These are phyloP conservation scores for Sandelia bainsii DNA, from an alignment of 2,797 vertebrate genomes.

Conservation along the genomic window DNA sequence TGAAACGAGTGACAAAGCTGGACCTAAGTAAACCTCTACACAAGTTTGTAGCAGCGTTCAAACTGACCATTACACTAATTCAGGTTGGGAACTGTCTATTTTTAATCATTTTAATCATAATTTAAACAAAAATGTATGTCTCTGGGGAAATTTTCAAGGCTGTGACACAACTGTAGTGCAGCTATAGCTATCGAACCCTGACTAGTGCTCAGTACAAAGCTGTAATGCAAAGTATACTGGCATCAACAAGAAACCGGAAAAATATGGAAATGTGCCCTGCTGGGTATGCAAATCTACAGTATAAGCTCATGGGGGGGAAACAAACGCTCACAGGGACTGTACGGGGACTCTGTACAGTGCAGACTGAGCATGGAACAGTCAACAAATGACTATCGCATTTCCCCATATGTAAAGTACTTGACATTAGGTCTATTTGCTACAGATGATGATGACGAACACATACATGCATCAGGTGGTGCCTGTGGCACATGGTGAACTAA, in stretches of 20 bases:
- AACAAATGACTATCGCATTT: constrained; percentile 59
- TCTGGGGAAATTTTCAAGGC: too few relatives aligned
- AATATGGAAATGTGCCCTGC: constrained; percentile 79
- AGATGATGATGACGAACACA: constrained; percentile 1
- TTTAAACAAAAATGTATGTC: too few relatives aligned
- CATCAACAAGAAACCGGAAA: constrained; percentile 35
- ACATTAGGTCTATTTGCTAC: constrained; percentile 37
- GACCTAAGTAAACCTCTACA: background rate
- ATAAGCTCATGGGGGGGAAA: constrained; percentile 20
- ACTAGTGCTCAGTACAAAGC: constrained; percentile 33
- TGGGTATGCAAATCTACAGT: constrained; percentile 74
- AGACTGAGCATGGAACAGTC: constrained; percentile 47
- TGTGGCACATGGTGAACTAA: background rate
- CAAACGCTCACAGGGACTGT: constrained; percentile 17
- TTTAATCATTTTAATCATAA: background rate
- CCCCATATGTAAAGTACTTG: constrained; percentile 48
- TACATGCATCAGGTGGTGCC: background rate
- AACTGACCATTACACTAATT: background rate
- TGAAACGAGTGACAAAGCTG: background rate
- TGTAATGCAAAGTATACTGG: constrained; percentile 33
- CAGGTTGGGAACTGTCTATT: background rate
- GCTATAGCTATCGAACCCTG: background rate
- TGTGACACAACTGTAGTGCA: background rate
- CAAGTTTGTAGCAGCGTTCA: background rate
- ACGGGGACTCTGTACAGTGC: constrained; percentile 32